These are phyloP conservation scores for Oryzias curvinotus DNA, from an alignment of 2,113 vertebrate species.

Conservation along the genomic window DNA sequence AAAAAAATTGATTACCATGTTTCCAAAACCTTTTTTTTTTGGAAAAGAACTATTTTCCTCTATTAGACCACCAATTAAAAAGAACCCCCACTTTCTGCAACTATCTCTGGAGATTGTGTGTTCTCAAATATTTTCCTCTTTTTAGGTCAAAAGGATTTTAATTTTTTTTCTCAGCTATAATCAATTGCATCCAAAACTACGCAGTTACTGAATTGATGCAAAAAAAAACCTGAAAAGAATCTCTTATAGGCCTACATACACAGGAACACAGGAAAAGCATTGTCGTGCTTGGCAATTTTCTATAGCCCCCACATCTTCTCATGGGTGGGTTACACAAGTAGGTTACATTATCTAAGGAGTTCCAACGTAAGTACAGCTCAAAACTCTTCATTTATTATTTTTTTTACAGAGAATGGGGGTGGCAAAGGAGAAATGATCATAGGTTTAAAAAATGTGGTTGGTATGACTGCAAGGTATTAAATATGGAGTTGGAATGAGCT, in stretches of 20 bases:
- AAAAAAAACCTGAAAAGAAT: conserved; percentile 48
- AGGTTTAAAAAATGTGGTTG: background rate
- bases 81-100: too few relatives aligned
- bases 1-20: too few relatives aligned
- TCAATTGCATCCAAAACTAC: too few relatives aligned
- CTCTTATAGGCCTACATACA: conserved; percentile 4
- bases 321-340: conserved; percentile 15
- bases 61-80: too few relatives aligned
- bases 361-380: background rate
- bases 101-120: too few relatives aligned
- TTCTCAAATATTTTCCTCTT: too few relatives aligned
- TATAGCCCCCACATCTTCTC: conserved; percentile 17
- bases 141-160: too few relatives aligned
- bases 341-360: conserved; percentile 16
- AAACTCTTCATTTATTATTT: background rate
- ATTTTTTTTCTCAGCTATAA: too few relatives aligned
- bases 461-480: background rate
- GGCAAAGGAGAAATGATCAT: background rate
- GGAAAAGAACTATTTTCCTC: too few relatives aligned
- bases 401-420: background rate
- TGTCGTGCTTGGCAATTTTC: background rate
- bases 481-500: background rate
- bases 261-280: conserved; percentile 15
- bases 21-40: too few relatives aligned
- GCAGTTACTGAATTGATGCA: conserved; percentile 6